Conservation (phyloP, 1,140 invertebrate genomes). For the Megalonaias nervosa region DNA sequence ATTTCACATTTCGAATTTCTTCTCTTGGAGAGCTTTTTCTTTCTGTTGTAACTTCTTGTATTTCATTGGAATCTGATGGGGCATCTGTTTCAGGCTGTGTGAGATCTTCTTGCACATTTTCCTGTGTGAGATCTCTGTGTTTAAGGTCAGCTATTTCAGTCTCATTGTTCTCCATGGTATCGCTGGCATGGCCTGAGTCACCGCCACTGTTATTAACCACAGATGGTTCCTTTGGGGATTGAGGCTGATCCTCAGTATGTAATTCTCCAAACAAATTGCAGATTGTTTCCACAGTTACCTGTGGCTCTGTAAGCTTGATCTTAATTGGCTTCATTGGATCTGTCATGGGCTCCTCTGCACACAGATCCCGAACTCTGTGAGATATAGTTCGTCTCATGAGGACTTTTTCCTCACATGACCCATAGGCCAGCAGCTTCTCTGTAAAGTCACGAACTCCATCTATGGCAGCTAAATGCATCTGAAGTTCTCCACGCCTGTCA, state of each 20-base stretch:
- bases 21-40: conserved; percentile 49
- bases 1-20: conserved; percentile 41
- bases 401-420: conserved; percentile 64
- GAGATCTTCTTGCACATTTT: conserved; percentile 13
- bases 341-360: conserved; percentile 50
- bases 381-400: conserved; percentile 57
- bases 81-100: conserved; percentile 29
- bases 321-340: conserved; percentile 36
- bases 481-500: conserved; percentile 37
- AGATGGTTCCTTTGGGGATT: not conserved
- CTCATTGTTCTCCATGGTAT: conserved; percentile 40
- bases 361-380: conserved; percentile 60
- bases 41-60: conserved; percentile 46
- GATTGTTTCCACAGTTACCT: conserved; percentile 57
- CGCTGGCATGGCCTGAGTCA: conserved; percentile 38
- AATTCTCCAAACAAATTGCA: conserved; percentile 64
- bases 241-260: conserved; percentile 6
- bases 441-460: conserved; percentile 59
- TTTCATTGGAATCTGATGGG: conserved; percentile 28
- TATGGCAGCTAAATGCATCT: conserved; percentile 57
- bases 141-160: conserved; percentile 6
- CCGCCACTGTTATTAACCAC: conserved; percentile 8
- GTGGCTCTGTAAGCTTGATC: conserved; percentile 49
- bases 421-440: conserved; percentile 58
- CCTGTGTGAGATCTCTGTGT: conserved; percentile 16